Evolutionary conservation across 1,140 invertebrate genomes (phyloP).

Genomic region (Zaprionus inermis): DNA sequence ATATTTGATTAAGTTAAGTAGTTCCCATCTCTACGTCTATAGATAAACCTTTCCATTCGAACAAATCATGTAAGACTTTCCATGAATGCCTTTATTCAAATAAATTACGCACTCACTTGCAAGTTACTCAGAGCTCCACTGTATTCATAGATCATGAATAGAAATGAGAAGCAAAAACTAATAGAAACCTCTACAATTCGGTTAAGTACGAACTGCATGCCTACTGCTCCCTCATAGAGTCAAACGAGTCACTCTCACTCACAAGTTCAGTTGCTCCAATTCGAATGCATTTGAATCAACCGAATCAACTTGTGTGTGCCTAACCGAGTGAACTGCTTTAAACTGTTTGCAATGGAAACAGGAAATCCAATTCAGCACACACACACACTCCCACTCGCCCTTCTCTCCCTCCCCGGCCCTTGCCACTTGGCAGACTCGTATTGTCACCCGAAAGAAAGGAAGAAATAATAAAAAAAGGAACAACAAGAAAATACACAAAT

Average conservation of each 20-base stretch:
- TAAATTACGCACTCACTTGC: too few species aligned
- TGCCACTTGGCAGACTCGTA: slow-evolving; percentile 22
- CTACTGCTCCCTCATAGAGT: background rate
- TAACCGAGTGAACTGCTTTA: slow-evolving; percentile 7
- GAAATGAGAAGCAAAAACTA: too few species aligned
- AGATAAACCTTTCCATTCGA: too few species aligned
- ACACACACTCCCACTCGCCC: background rate
- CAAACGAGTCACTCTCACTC: background rate
- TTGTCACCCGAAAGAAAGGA: slow-evolving; percentile 41
- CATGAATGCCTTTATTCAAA: too few species aligned
- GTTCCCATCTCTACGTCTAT: too few species aligned
- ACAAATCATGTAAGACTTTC: too few species aligned
- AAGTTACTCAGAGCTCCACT: too few species aligned
- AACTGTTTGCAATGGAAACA: slow-evolving; percentile 4
- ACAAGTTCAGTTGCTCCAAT: background rate
- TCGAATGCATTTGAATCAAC: background rate
- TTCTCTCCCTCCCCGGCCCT: background rate
- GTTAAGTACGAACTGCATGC: too few species aligned
- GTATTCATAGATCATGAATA: too few species aligned
- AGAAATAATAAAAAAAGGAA: slow-evolving; percentile 12
- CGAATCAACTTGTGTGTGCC: background rate
- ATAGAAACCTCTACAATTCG: too few species aligned
- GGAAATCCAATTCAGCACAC: slow-evolving; percentile 14
- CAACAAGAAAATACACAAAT: slow-evolving; percentile 72
- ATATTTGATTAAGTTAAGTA: too few species aligned